phyloP scores from a whole-genome alignment of 2,113 vertebrate species.

The Thalassoma bifasciatum region DNA sequence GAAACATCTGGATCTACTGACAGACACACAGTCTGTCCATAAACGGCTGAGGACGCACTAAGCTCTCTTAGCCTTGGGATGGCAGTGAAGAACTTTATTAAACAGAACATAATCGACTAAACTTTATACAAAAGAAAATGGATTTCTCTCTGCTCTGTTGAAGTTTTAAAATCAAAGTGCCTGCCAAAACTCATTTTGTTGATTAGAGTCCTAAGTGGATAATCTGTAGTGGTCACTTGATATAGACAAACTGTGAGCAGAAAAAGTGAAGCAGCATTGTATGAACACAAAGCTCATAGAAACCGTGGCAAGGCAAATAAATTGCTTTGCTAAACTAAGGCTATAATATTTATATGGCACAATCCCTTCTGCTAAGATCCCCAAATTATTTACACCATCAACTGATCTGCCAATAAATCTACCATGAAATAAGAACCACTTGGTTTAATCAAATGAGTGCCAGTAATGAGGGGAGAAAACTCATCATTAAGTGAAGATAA shows the following conservation, averaged over 20 bases:
- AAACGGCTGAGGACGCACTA: slow-evolving; percentile 12
- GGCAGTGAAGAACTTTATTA: not conserved
- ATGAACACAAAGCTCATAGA: slow-evolving; percentile 6
- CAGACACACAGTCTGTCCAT: slow-evolving; percentile 24
- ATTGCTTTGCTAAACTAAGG: slow-evolving; percentile 18
- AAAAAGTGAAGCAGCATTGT: slow-evolving; percentile 26
- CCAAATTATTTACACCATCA: slow-evolving; percentile 26
- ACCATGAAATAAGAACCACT: slow-evolving; percentile 12
- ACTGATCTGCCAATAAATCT: slow-evolving; percentile 12
- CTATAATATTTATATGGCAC: slow-evolving; percentile 36
- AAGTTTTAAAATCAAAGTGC: slow-evolving; percentile 37
- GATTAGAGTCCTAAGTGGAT: slow-evolving; percentile 31
- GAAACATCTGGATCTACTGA: slow-evolving; percentile 74
- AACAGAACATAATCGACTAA: slow-evolving; percentile 25
- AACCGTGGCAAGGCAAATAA: slow-evolving; percentile 6
- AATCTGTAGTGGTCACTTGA: slow-evolving; percentile 34
- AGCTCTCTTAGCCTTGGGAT: slow-evolving; percentile 17
- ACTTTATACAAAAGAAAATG: not conserved
- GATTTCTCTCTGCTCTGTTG: slow-evolving; percentile 18
- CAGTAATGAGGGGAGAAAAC: not conserved
- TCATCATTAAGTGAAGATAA: not conserved
- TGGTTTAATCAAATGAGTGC: not conserved
- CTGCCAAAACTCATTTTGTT: slow-evolving; percentile 32
- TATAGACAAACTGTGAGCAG: slow-evolving; percentile 33
- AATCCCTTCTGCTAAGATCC: slow-evolving; percentile 23